Conservation (phyloP, 2,888 invertebrate genomes). For the Ochropleura plecta region DNA sequence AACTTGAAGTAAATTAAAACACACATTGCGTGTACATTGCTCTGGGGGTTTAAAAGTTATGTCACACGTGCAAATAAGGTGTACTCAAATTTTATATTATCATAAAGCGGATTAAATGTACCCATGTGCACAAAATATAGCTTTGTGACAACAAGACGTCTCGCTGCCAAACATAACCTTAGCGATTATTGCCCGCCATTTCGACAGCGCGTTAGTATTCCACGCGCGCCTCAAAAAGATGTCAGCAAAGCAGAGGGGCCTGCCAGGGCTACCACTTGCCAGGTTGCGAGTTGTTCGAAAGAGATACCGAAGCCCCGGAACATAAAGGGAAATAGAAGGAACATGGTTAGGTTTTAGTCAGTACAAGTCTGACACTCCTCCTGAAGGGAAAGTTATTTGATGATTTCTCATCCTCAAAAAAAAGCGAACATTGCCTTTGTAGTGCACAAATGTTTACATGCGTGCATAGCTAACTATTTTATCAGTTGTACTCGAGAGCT, state of each 20-base stretch:
- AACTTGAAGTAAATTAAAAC: neutral
- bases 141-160: neutral
- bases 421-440: neutral
- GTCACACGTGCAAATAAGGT: neutral
- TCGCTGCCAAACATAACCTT: neutral
- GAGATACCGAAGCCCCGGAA: too few relatives aligned
- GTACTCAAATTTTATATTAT: neutral
- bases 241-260: too few relatives aligned
- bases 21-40: neutral
- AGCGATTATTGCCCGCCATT: too few relatives aligned
- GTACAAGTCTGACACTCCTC: too few relatives aligned
- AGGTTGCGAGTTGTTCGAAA: too few relatives aligned
- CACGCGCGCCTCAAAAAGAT: too few relatives aligned
- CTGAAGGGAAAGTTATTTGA: too few relatives aligned
- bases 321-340: too few relatives aligned
- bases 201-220: too few relatives aligned
- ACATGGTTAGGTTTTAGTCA: too few relatives aligned
- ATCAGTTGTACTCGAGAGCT: slow-evolving; percentile 17
- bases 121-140: neutral
- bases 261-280: too few relatives aligned
- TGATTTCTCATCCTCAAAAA: too few relatives aligned
- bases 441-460: neutral
- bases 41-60: neutral
- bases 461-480: neutral
- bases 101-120: neutral